Percentiles rank a stretch among this genome's conserved stretches.
phyloP scores from a whole-genome alignment of 2,797 vertebrate species.

The Ciconia nigra region DNA sequence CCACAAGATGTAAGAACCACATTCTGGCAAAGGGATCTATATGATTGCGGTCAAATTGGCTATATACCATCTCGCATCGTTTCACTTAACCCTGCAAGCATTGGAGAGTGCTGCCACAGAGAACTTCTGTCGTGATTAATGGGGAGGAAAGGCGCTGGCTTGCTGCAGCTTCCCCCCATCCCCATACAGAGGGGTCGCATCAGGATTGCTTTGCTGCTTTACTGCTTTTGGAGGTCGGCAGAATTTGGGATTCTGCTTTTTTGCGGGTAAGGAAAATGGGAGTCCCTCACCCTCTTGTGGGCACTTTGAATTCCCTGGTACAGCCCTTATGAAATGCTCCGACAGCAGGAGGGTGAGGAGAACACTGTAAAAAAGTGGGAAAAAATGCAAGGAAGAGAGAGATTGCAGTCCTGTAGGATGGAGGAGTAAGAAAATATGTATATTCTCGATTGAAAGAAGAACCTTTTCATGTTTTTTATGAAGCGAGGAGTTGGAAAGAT shows the following conservation, averaged over 20 bases:
- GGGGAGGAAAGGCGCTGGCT: background rate
- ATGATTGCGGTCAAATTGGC: background rate
- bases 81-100: background rate
- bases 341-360: background rate
- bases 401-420: background rate
- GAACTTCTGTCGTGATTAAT: background rate
- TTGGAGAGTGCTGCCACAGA: background rate
- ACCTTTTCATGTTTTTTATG: slow-evolving; percentile 18
- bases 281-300: slow-evolving; percentile 16
- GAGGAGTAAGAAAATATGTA: background rate
- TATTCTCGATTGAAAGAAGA: slow-evolving; percentile 33
- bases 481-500: slow-evolving; percentile 9
- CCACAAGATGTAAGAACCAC: background rate
- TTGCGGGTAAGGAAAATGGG: background rate
- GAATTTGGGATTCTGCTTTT: background rate
- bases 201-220: background rate
- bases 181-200: background rate
- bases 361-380: background rate
- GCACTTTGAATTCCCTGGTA: background rate
- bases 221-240: background rate
- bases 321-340: background rate
- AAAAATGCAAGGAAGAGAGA: background rate
- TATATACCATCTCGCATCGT: background rate
- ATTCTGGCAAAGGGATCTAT: background rate
- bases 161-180: background rate